A percentile compares a stretch with the other conserved stretches of the same genome.
Evolutionary conservation across 2,888 invertebrate genomes (phyloP).

Genomic region (Lithophane socia): DNA sequence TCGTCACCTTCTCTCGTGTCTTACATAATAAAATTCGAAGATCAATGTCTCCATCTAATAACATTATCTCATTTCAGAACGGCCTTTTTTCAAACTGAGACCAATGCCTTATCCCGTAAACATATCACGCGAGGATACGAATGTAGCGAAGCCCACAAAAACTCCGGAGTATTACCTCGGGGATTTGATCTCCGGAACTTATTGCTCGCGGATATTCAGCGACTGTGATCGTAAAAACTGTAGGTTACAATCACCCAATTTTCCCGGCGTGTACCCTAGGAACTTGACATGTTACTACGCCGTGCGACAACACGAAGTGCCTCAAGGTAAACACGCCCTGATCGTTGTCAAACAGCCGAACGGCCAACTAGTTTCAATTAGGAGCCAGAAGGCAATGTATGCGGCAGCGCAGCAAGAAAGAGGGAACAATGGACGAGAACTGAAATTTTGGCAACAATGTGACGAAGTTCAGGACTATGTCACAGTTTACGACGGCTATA

Average conservation of each 20-base stretch:
- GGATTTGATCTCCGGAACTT: constrained; percentile 97
- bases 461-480: constrained; percentile 97
- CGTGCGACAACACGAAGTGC: constrained; percentile 95
- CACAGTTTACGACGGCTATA: constrained; percentile 96
- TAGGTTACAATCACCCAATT: constrained; percentile 97
- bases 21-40: constrained; percentile 55
- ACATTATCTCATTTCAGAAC: constrained; percentile 84
- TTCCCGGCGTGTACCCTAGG: constrained; percentile 97
- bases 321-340: constrained; percentile 96
- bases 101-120: constrained; percentile 87
- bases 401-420: constrained; percentile 90
- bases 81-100: constrained; percentile 88
- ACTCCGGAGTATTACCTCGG: constrained; percentile 94
- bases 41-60: constrained; percentile 60
- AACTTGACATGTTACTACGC: constrained; percentile 98
- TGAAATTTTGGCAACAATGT: constrained; percentile 96
- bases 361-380: constrained; percentile 95
- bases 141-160: constrained; percentile 84
- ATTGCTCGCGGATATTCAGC: constrained; percentile 97
- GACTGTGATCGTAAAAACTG: constrained; percentile 97
- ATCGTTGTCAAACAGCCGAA: constrained; percentile 96
- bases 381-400: constrained; percentile 93
- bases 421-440: constrained; percentile 89
- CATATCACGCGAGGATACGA: constrained; percentile 87
- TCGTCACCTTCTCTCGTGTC: constrained; percentile 22